Evolutionary conservation across 2,797 vertebrate genomes (phyloP), one percentile per base, ranked within the genome.

Genomic region (Gallirallus australis): DNA sequence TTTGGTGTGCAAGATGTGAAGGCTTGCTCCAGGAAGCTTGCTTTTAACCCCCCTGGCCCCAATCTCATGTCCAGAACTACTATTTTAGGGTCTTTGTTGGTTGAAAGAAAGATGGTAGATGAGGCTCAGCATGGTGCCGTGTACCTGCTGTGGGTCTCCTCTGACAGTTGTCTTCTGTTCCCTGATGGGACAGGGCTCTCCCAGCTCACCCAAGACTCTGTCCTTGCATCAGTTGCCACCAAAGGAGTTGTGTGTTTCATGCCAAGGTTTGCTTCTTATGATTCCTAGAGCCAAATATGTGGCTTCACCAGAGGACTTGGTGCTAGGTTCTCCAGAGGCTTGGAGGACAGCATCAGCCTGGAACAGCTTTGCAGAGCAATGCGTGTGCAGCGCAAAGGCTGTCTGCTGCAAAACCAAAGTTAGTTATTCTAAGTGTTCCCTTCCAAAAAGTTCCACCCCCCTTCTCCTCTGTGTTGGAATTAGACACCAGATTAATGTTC

Each of bases 291-390:
- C 61, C 52, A 16, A 82, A 59, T 69, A 52, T 70, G 59, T 16
- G 23, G 47, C 78, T 85, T 93, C 66, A 56, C 42, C 48, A 45
- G 82, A 89, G 69, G 53, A 42, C 31, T 84, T 82, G 33, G 47
- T 90, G 48, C 63, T 73, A 23, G 25, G 39, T 86, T 72, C 78
- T 96, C 50, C 54, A 48, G 80, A 89, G 63, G 40, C 85, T 25
- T 75, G 52, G 80, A 91, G 54, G 70, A 80, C 77, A 92, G 92
- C 86, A 73, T 37, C 59, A 95, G 70, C 42, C 60, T 77, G 69
- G 66, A 78, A 40, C 56, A 25, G 45, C 72, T 81, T 75, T 94
- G 72, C 76, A 88, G 60, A 65, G 48, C 19, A 60, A 35, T 37
- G 87, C 56, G 24, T 54, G n/a, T 60, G 24, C 27, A 70, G 79